Percentiles rank a stretch among this genome's conserved stretches.
phyloP scores from a whole-genome alignment of 23 tunicate genomes.

The Trididemnum nubilum region DNA sequence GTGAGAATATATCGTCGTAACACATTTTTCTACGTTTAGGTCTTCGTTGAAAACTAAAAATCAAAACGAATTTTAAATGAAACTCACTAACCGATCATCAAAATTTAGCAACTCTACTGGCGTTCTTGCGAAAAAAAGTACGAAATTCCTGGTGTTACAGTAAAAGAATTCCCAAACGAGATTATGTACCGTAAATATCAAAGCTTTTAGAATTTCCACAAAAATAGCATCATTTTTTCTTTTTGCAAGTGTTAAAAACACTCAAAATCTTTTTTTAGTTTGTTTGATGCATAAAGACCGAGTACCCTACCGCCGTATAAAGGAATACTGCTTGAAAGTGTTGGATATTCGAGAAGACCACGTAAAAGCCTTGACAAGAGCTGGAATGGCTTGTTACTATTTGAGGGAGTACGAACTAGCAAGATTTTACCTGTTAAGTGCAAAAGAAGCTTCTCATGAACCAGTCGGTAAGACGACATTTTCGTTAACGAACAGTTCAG shows the following conservation, averaged over 20 bases:
- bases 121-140: too few species aligned
- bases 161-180: not conserved
- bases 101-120: too few species aligned
- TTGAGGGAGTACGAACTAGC: slow-evolving; percentile 83
- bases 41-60: too few species aligned
- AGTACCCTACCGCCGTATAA: slow-evolving; percentile 77
- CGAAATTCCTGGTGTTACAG: not conserved
- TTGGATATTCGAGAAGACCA: slow-evolving; percentile 76
- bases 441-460: slow-evolving; percentile 78
- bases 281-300: slow-evolving; percentile 82
- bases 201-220: not conserved
- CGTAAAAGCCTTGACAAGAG: slow-evolving; percentile 75
- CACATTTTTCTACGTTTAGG: too few species aligned
- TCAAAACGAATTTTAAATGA: too few species aligned
- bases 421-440: slow-evolving; percentile 69
- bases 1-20: too few species aligned
- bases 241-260: not conserved
- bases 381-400: slow-evolving; percentile 94
- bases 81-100: too few species aligned
- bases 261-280: slow-evolving; percentile 29
- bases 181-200: not conserved
- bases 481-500: too few species aligned
- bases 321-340: slow-evolving; percentile 74
- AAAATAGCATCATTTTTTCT: not conserved
- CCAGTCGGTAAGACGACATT: slow-evolving; percentile 77